Conservation (phyloP, 1,140 invertebrate species). For the Nixonia krombeini region DNA sequence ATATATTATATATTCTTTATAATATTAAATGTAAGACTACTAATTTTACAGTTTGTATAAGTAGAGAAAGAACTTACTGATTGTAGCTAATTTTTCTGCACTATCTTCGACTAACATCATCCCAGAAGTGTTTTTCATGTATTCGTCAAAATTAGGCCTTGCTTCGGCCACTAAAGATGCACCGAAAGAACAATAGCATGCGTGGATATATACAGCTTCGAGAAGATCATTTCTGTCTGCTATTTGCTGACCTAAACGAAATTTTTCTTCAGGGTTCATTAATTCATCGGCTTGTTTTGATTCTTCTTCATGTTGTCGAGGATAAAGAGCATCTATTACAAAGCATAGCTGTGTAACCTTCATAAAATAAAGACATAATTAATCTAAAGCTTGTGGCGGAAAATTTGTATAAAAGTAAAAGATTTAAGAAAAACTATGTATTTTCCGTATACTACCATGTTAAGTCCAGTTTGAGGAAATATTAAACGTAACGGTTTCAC, state of each 20-base stretch:
- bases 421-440: not conserved
- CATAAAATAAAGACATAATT: slow-evolving; percentile 15
- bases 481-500: slow-evolving; percentile 84
- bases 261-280: slow-evolving; percentile 6
- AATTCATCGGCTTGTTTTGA: slow-evolving; percentile 17
- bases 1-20: too few species aligned
- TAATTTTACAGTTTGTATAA: not conserved
- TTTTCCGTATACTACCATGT: slow-evolving; percentile 76
- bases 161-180: slow-evolving; percentile 80
- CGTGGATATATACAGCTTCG: slow-evolving; percentile 72
- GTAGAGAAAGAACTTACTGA: slow-evolving; percentile 66
- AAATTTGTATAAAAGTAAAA: too few species aligned
- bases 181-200: slow-evolving; percentile 88
- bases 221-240: slow-evolving; percentile 48
- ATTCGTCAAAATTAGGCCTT: slow-evolving; percentile 82
- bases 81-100: slow-evolving; percentile 75
- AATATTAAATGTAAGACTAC: not conserved
- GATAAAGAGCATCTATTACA: slow-evolving; percentile 80
- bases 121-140: slow-evolving; percentile 82
- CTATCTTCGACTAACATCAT: slow-evolving; percentile 79
- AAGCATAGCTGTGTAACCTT: slow-evolving; percentile 86
- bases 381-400: not conserved
- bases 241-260: slow-evolving; percentile 19
- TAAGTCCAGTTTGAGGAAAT: slow-evolving; percentile 86
- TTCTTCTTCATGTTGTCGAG: slow-evolving; percentile 34